Conservation (phyloP, 2,113 vertebrate genomes). For the Prochilodus magdalenae region DNA sequence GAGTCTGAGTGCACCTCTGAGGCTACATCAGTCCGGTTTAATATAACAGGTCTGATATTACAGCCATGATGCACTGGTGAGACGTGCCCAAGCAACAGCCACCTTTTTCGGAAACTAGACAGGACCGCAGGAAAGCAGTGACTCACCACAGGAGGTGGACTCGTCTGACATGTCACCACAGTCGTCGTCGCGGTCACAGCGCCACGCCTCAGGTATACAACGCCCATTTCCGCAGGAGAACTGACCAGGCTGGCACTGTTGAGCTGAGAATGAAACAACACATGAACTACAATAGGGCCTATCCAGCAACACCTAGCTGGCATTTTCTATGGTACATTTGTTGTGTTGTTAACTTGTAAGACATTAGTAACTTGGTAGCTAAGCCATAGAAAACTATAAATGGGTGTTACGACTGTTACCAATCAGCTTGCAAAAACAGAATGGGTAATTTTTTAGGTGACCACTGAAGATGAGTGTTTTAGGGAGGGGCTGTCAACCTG, state of each 20-base stretch:
- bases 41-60: neutral
- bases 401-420: too few species aligned
- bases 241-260: slow-evolving; percentile 87
- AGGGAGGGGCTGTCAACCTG: too few species aligned
- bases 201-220: slow-evolving; percentile 89
- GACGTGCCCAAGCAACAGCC: neutral
- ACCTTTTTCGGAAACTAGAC: neutral
- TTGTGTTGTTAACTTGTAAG: too few species aligned
- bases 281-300: neutral
- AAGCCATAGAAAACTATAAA: too few species aligned
- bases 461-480: too few species aligned
- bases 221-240: slow-evolving; percentile 93
- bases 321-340: too few species aligned
- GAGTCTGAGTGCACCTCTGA: slow-evolving; percentile 5
- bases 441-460: too few species aligned
- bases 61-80: neutral
- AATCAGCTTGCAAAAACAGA: too few species aligned
- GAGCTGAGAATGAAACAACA: slow-evolving; percentile 73
- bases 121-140: slow-evolving; percentile 17
- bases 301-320: too few species aligned
- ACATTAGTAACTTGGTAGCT: too few species aligned
- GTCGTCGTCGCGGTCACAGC: slow-evolving; percentile 93
- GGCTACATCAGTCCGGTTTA: slow-evolving; percentile 1
- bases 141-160: slow-evolving; percentile 89
- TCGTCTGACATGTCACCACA: slow-evolving; percentile 93